Conservation (phyloP, 1,140 invertebrate species). For the Tetragonula clypearis region DNA sequence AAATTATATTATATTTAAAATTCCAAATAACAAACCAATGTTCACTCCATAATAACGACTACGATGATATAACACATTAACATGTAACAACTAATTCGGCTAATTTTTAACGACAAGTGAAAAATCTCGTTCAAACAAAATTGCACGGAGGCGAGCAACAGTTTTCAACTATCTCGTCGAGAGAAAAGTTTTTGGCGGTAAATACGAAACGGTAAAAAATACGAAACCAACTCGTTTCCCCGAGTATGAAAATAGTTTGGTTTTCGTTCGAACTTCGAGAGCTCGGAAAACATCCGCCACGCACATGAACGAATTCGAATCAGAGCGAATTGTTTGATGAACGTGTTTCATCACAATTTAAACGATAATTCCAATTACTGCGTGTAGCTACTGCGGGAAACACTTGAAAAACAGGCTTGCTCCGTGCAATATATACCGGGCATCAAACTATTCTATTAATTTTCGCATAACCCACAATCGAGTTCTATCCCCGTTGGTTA, state of each 20-base stretch:
- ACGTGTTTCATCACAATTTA: not conserved
- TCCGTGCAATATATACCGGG: not conserved
- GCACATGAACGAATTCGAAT: too few relatives aligned
- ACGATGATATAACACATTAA: too few relatives aligned
- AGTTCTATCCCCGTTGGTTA: not conserved
- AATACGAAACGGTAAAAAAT: too few relatives aligned
- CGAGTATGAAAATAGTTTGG: not conserved
- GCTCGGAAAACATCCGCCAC: not conserved
- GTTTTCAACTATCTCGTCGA: too few relatives aligned
- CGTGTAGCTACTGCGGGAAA: not conserved
- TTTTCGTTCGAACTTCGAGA: not conserved
- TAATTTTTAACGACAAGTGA: too few relatives aligned
- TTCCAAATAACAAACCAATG: too few relatives aligned
- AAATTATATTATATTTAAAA: too few relatives aligned
- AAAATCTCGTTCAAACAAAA: too few relatives aligned
- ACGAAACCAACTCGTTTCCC: not conserved
- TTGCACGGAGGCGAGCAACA: too few relatives aligned
- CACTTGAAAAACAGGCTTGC: not conserved
- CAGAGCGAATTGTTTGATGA: not conserved
- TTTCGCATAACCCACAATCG: not conserved
- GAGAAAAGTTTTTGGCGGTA: too few relatives aligned
- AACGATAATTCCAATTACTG: not conserved
- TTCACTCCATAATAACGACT: too few relatives aligned
- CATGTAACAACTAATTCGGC: too few relatives aligned
- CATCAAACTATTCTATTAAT: not conserved